Base-by-base conservation (phyloP, 2,888 invertebrate species). In the Perithous albicinctus region DNA sequence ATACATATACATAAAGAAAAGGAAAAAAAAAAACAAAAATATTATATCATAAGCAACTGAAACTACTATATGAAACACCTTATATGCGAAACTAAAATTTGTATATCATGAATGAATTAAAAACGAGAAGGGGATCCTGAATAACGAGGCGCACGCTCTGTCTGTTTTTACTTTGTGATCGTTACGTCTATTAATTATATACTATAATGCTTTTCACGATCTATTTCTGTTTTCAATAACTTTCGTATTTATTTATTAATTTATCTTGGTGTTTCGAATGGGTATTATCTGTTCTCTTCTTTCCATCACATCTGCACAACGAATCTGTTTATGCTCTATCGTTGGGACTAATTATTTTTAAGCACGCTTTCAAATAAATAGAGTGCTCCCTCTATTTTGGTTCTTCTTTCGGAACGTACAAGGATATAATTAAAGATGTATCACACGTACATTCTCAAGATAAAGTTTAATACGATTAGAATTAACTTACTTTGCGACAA, bases 101-200 rank as follows among this genome's bases (percentile, higher is more conserved):
- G 91, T 91, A 91, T 91, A 91, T 91, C 91, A 90, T 88, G 91
- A 89, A 91, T 87, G 87, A 91, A 91, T 91, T 91, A 91, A 91
- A 91, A 87, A 56, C 54, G 87, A 86, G 90, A 89, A 88, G 84
- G 87, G 85, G 87, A 89, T 90, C 89, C 90, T 89, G 87, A 88
- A 87, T 85, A 87, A 78, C 78, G 78, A 72, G 72, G 48, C 72
- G 84, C 84, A 82, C 82, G 77, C 80, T 78, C 74, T 78, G 63
- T 77, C 76, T 20, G 18, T 64, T 77, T 64, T 75, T 72, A 32
- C 41, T 82, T 72, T 35, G 66, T 54, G 15, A 72, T 61, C 38
- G 26, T 69, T 46, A 56, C n/a, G 23, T 70, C 23, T 51, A 26
- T 56, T 1, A 26, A 56, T 54, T 54, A 12, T 26, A 32, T 8